Evolutionary conservation across 2,797 vertebrate species (phyloP).

Genomic region (Mallotus villosus): DNA sequence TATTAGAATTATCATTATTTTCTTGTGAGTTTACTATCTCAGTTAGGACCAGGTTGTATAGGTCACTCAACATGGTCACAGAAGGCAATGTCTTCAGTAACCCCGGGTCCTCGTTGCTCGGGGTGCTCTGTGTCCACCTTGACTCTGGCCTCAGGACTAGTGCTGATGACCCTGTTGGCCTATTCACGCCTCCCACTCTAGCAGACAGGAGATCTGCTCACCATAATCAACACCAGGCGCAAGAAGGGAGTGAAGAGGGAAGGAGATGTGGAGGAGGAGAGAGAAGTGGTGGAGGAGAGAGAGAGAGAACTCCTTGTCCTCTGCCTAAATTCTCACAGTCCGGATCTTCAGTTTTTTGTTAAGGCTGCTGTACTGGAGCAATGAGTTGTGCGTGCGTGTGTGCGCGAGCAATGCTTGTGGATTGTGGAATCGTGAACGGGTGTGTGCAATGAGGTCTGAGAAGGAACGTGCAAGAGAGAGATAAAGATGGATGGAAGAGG

Average conservation of each 20-base stretch:
- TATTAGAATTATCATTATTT: no score
- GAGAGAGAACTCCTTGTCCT: background rate
- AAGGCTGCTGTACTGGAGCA: background rate
- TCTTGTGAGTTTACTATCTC: no score
- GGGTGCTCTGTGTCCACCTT: no score
- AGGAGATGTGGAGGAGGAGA: conserved; percentile 36
- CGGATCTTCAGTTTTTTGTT: background rate
- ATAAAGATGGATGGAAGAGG: background rate
- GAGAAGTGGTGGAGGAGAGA: conserved; percentile 47
- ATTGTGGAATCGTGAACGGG: background rate
- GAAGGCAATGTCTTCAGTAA: no score
- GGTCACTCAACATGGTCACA: no score
- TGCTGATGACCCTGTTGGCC: background rate
- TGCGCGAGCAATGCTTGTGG: background rate
- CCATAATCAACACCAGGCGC: conserved; percentile 44
- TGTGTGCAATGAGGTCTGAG: background rate
- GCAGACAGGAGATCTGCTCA: conserved; percentile 39
- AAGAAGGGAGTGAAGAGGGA: conserved; percentile 47
- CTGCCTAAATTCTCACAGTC: background rate
- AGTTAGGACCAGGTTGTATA: no score
- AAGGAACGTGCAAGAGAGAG: conserved; percentile 18
- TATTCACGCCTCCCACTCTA: background rate
- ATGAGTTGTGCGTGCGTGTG: background rate
- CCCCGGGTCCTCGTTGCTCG: no score
- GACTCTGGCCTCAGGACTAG: no score